phyloP scores from a whole-genome alignment of 1,140 invertebrate genomes.

The Ridgeia piscesae region DNA sequence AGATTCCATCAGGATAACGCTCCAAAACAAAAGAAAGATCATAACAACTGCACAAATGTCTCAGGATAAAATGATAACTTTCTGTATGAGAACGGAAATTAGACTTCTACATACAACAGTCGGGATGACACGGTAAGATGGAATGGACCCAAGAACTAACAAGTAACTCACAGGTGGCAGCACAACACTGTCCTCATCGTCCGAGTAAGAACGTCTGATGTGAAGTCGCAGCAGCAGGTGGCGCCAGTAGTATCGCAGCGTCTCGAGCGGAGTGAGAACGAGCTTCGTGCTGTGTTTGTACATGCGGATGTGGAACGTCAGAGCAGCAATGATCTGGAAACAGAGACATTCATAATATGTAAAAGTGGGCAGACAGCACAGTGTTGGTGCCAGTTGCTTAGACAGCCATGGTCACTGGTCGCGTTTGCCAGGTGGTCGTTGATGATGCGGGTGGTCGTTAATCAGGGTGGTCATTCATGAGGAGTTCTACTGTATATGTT shows the following conservation, averaged over 20 bases:
- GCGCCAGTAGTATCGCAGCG: slow-evolving; percentile 45
- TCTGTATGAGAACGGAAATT: slow-evolving; percentile 45
- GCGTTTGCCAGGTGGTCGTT: no score
- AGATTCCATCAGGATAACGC: not conserved
- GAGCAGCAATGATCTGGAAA: slow-evolving; percentile 44
- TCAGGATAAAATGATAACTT: not conserved
- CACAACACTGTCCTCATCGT: slow-evolving; percentile 33
- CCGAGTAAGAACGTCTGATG: not conserved
- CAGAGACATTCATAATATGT: not conserved
- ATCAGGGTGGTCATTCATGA: no score
- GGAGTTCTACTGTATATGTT: no score
- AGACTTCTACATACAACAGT: no score
- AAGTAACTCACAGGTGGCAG: slow-evolving; percentile 45
- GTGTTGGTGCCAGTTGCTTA: no score
- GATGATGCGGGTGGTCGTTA: no score
- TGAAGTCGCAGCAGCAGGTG: slow-evolving; percentile 36
- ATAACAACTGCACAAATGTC: slow-evolving; percentile 24
- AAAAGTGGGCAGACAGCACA: no score
- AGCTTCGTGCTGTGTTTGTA: slow-evolving; percentile 40
- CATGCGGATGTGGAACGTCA: slow-evolving; percentile 38
- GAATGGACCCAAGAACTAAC: slow-evolving; percentile 56
- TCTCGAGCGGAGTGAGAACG: slow-evolving; percentile 39
- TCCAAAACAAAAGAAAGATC: slow-evolving; percentile 45
- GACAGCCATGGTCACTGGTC: no score
- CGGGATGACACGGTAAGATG: no score